Evolutionary conservation across 2,888 invertebrate genomes (phyloP), one percentile per base, ranked within the genome.

Genomic region (Cosmopolites sordidus): DNA sequence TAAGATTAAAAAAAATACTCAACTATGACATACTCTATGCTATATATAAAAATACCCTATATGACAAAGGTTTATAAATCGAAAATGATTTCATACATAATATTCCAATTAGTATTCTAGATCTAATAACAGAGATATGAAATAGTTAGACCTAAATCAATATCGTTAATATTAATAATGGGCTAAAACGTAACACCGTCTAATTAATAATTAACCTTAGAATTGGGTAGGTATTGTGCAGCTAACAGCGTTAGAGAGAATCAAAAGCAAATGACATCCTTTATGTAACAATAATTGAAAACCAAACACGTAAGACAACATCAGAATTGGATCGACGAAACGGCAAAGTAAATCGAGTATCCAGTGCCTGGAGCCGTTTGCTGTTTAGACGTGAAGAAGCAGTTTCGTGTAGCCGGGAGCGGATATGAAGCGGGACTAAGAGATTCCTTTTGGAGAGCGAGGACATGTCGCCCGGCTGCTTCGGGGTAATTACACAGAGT

Each of bases 401-500:
- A 66, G 67, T 68, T 68, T 65, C 62, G 63, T 66, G 68, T 69
- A 65, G 66, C 70, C 69, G 61, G 64, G 58, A 69, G 70, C 67
- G 61, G 38, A 47, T 51, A 39, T 62, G 64, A 65, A 67, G 61
- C 58, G 60, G 61, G 59, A 65, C 62, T 63, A 67, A 65, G 62
- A 66, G 65, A 61, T 64, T 56, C 48, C 51, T 56, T 56, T 45
- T 44, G 45, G 44, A 68, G 65, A 68, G 69, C 68, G 69, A 71
- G 70, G 73, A 73, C 73, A 73, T 72, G 69, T 72, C 72, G 69
- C 69, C 70, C 68, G 69, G 70, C 68, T 65, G 71, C 71, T 71
- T 63, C 62, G 57, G 70, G 72, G 73, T 71, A 73, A 73, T 73
- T 73, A 73, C 71, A 70, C 69, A 69, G 70, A 71, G 71, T 73